Conservation (phyloP, 2,113 vertebrate genomes). For the Ailuropoda melanoleuca region DNA sequence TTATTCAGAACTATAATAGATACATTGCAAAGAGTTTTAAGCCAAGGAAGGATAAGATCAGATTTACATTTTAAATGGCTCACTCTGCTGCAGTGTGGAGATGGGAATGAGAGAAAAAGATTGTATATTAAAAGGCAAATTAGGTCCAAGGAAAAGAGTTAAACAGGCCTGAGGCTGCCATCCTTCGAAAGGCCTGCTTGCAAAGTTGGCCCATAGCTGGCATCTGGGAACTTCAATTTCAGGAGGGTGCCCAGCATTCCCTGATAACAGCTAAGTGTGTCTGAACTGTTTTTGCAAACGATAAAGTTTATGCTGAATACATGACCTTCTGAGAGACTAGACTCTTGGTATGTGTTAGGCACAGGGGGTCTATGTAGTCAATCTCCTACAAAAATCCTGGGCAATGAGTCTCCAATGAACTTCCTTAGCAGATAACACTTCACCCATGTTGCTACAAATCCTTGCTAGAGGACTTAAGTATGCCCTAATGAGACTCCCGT, state of each 20-base stretch:
- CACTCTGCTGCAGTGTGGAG: not conserved
- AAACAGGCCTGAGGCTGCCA: not conserved
- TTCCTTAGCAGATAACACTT: not conserved
- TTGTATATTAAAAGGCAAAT: not conserved
- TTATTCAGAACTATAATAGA: slow-evolving; percentile 1
- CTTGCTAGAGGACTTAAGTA: not conserved
- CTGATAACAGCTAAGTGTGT: not conserved
- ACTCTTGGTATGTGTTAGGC: not conserved
- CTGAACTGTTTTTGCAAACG: not conserved
- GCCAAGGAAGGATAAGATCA: not conserved
- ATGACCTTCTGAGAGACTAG: not conserved
- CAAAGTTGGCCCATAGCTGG: not conserved
- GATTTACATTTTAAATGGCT: slow-evolving; percentile 1
- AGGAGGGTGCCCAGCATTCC: not conserved
- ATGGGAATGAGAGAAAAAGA: not conserved
- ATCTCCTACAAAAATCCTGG: not conserved
- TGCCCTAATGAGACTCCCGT: not conserved
- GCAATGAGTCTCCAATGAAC: not conserved
- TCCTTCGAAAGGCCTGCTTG: not conserved
- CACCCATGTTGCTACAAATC: not conserved
- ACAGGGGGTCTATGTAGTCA: not conserved
- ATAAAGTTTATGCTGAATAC: not conserved
- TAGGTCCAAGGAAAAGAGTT: not conserved
- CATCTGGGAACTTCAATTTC: not conserved
- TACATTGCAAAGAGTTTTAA: not conserved